Evolutionary conservation across 2,113 vertebrate species (phyloP).

Genomic region (Ifrita kowaldi): DNA sequence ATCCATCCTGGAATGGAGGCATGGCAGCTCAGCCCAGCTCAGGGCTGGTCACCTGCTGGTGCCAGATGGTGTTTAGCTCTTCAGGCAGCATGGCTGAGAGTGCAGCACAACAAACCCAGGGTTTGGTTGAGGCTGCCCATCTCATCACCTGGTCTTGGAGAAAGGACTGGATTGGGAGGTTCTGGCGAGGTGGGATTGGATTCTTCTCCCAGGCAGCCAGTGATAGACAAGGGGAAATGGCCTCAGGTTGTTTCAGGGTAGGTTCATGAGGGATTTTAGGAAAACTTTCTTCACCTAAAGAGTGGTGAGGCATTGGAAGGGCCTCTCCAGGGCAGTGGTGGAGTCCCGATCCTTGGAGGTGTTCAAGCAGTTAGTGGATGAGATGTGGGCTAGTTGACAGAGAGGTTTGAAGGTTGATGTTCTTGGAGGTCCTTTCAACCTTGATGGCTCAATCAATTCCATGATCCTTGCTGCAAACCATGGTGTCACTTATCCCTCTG

Average conservation of each 20-base stretch:
- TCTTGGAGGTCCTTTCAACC: background rate
- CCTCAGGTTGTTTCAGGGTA: too few species aligned
- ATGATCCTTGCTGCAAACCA: background rate
- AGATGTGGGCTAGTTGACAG: background rate
- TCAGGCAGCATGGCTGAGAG: background rate
- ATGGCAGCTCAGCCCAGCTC: background rate
- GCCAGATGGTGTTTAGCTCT: background rate
- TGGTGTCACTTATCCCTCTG: background rate
- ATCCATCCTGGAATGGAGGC: rapidly evolving
- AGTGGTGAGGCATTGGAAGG: background rate
- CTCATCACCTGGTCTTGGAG: background rate
- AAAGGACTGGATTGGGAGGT: background rate
- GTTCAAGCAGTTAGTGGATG: background rate
- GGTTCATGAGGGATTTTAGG: background rate
- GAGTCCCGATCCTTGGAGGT: background rate
- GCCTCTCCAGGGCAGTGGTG: background rate
- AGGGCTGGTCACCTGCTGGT: background rate
- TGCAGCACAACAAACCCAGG: background rate
- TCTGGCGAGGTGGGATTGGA: background rate
- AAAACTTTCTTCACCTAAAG: background rate
- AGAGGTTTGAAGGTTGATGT: background rate
- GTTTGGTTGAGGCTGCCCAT: background rate
- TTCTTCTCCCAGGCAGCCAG: background rate
- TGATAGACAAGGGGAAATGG: background rate
- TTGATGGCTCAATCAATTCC: background rate